Conservation (phyloP, 2,113 vertebrate species). For the Macaca nemestrina region DNA sequence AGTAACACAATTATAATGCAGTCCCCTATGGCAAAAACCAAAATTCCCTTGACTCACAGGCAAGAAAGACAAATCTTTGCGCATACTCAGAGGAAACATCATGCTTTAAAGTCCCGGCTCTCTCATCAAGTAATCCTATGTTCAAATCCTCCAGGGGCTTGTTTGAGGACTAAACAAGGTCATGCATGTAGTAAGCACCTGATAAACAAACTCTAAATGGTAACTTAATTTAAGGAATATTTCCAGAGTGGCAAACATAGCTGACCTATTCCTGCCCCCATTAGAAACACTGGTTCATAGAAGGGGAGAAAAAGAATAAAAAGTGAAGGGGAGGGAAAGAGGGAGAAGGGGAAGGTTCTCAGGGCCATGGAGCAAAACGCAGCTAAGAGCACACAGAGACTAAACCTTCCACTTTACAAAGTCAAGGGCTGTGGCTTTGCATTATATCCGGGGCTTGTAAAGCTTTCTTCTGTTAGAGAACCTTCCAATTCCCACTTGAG, state of each 20-base stretch:
- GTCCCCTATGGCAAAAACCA: not conserved
- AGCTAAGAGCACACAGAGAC: not conserved
- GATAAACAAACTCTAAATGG: not conserved
- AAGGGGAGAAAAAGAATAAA: not conserved
- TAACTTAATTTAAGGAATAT: not conserved
- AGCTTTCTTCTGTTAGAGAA: not conserved
- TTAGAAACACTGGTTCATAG: not conserved
- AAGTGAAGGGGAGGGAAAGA: not conserved
- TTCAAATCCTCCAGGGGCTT: not conserved
- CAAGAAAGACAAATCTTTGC: not conserved
- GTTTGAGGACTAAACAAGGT: not conserved
- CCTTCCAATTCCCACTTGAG: slow-evolving; percentile 11
- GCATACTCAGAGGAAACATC: not conserved
- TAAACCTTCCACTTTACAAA: not conserved
- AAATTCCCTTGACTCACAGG: not conserved
- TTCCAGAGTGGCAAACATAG: not conserved
- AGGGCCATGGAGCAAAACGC: not conserved
- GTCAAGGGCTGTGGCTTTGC: slow-evolving; percentile 20
- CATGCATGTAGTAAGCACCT: not conserved
- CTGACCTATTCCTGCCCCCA: not conserved
- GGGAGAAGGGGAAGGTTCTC: not conserved
- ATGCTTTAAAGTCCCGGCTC: not conserved
- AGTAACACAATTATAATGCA: not conserved
- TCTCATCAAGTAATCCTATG: not conserved
- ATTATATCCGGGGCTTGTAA: not conserved